Evolutionary conservation across 2,888 invertebrate genomes (phyloP).

Genomic region (Ctenicera cuprea): DNA sequence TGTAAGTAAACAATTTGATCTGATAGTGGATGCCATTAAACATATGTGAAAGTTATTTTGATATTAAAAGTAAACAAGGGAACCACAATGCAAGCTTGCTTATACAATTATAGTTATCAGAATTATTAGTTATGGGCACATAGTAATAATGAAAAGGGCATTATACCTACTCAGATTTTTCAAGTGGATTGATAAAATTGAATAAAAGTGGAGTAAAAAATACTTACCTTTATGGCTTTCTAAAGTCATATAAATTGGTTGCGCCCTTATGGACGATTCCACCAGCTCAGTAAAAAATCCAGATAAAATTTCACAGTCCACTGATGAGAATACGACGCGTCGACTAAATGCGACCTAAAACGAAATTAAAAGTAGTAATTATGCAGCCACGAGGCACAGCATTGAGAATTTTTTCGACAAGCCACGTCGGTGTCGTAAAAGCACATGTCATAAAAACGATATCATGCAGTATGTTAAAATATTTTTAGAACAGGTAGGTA

Average conservation of each 20-base stretch:
- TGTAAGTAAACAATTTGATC: constrained; percentile 18
- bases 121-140: too few species aligned
- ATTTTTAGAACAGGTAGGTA: constrained; percentile 30
- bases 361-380: background rate
- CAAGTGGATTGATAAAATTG: background rate
- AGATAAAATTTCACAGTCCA: constrained; percentile 21
- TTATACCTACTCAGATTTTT: background rate
- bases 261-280: constrained; percentile 90
- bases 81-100: too few species aligned
- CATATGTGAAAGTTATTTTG: constrained; percentile 15
- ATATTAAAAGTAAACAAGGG: background rate
- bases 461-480: constrained; percentile 8
- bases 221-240: constrained; percentile 91
- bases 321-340: constrained; percentile 21
- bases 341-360: constrained; percentile 26
- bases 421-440: constrained; percentile 4
- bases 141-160: background rate
- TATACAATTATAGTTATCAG: too few species aligned
- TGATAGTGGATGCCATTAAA: constrained; percentile 15
- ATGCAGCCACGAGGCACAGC: background rate
- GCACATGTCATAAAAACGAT: constrained; percentile 27
- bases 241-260: constrained; percentile 98
- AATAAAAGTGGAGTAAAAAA: background rate
- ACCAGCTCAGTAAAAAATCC: constrained; percentile 56
- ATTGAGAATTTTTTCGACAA: background rate